These are phyloP conservation scores for Synergus gifuensis DNA, from an alignment of 2,888 invertebrate genomes.

Conservation along the genomic window DNA sequence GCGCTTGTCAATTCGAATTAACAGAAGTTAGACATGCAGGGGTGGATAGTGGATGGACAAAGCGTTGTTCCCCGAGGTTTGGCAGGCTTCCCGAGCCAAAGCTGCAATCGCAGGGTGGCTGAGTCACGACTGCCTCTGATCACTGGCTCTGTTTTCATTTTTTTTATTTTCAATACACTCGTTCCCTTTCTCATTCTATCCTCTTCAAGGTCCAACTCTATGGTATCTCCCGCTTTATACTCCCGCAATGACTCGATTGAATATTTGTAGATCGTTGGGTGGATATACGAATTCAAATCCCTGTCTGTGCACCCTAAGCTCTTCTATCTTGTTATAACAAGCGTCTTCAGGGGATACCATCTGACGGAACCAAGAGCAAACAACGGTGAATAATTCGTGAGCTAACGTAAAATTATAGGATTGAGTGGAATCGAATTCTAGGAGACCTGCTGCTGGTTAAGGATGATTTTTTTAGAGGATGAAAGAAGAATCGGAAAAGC, in stretches of 20 bases:
- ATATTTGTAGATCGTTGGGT: conserved; percentile 53
- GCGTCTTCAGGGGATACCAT: conserved; percentile 35
- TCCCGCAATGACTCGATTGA: conserved; percentile 49
- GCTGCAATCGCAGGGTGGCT: conserved; percentile 39
- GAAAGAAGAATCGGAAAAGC: background rate
- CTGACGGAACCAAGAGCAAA: conserved; percentile 25
- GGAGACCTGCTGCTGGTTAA: background rate
- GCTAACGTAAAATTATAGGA: background rate
- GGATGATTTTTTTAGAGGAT: conserved; percentile 3
- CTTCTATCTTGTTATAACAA: conserved; percentile 28
- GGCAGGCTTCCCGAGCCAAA: conserved; percentile 32
- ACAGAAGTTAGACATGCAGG: conserved; percentile 27
- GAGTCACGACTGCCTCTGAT: conserved; percentile 43
- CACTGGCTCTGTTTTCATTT: background rate
- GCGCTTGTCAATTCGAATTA: conserved; percentile 43
- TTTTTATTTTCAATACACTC: background rate
- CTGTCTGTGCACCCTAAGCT: conserved; percentile 22
- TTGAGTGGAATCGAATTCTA: conserved; percentile 13
- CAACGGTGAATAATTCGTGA: conserved; percentile 15
- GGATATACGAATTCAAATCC: conserved; percentile 16
- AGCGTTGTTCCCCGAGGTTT: conserved; percentile 17
- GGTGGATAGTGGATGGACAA: conserved; percentile 33
- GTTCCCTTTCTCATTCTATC: background rate
- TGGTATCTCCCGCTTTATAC: conserved; percentile 39
- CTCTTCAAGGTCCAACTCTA: background rate